Evolutionary conservation across 2,113 vertebrate genomes (phyloP).

Genomic region (Asarcornis scutulata): DNA sequence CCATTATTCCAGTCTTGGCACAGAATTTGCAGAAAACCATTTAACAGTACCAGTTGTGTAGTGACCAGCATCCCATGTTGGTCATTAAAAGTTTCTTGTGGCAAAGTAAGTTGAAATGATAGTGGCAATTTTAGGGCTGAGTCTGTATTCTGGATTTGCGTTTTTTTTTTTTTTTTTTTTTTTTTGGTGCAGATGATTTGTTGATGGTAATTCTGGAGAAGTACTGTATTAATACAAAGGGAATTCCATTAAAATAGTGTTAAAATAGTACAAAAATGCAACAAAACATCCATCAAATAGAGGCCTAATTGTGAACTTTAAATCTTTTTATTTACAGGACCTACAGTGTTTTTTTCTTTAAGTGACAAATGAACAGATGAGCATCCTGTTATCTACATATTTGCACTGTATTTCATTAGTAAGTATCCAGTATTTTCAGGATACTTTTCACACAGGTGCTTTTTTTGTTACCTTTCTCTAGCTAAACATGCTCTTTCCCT

Average conservation of each 20-base stretch:
- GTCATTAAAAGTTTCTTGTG: not conserved
- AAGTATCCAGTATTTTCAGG: not conserved
- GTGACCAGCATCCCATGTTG: not conserved
- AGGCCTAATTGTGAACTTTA: not conserved
- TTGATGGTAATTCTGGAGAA: not conserved
- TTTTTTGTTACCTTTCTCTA: not conserved
- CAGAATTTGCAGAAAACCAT: not conserved
- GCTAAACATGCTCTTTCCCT: not conserved
- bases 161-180: not conserved
- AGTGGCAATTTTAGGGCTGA: not conserved
- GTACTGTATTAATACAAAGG: not conserved
- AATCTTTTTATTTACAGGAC: not conserved
- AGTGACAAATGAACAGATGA: not conserved
- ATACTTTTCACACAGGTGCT: not conserved
- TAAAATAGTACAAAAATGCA: constrained; percentile 10
- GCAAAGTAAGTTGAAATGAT: not conserved
- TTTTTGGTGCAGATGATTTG: not conserved
- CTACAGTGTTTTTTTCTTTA: not conserved
- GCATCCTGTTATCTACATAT: not conserved
- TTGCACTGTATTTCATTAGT: not conserved
- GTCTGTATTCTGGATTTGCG: not conserved
- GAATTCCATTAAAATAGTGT: not conserved
- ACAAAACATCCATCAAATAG: not conserved
- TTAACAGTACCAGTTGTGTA: not conserved
- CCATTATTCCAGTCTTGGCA: not conserved